Conservation (phyloP, 2,888 invertebrate genomes). For the Ormyrus pomaceus region DNA sequence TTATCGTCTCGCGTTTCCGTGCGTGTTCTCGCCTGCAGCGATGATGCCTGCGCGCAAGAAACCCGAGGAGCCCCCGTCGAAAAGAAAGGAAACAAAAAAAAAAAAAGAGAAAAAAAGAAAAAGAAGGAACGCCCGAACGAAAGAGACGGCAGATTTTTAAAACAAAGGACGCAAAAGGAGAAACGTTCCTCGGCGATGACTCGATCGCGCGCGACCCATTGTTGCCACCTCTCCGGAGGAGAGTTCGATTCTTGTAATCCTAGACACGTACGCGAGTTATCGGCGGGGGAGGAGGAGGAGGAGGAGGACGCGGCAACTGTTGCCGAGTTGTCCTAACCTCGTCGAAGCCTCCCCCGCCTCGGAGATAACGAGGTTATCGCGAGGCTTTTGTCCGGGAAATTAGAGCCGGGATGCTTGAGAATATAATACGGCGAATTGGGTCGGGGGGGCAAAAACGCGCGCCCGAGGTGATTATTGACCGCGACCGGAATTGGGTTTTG, state of each 20-base stretch:
- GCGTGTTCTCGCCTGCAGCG: not conserved
- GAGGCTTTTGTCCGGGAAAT: too few species aligned
- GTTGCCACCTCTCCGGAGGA: constrained; percentile 26
- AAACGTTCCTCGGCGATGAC: constrained; percentile 43
- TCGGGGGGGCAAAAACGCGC: too few species aligned
- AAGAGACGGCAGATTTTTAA: not conserved
- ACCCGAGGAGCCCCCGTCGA: not conserved
- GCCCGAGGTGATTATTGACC: too few species aligned
- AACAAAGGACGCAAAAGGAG: constrained; percentile 29
- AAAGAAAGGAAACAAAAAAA: constrained; percentile 8
- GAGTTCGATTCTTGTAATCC: constrained; percentile 51
- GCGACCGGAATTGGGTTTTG: too few species aligned
- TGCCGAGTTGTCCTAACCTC: not conserved
- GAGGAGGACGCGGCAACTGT: constrained; percentile 12
- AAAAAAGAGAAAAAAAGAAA: not conserved
- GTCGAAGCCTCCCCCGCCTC: too few species aligned
- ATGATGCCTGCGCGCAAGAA: constrained; percentile 12
- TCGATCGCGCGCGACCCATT: constrained; percentile 26
- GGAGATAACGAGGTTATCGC: too few species aligned
- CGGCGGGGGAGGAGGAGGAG: constrained; percentile 39
- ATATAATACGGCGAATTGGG: too few species aligned
- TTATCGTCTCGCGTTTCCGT: constrained; percentile 46
- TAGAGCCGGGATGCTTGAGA: too few species aligned
- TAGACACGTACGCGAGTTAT: constrained; percentile 45
- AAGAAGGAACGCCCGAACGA: too few species aligned